Conservation (phyloP, 30 jellyfish, hydroid and myxozoan species). For the Cassiopea xamachana region DNA sequence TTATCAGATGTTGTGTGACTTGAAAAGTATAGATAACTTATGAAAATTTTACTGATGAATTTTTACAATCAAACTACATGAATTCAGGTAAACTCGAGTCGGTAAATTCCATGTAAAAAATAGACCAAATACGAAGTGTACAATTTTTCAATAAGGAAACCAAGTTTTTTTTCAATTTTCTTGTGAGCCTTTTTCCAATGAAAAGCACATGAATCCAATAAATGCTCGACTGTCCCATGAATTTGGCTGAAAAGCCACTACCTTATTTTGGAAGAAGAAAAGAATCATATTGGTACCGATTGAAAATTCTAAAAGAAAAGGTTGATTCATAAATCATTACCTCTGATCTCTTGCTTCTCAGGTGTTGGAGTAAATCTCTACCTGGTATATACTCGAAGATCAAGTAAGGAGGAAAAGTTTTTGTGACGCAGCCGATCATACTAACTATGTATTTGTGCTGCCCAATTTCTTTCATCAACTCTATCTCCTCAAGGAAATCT, state of each 20-base stretch:
- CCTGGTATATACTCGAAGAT: conserved; percentile 90
- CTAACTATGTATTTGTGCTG: conserved; percentile 90
- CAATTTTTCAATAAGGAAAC: not conserved
- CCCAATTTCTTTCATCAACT: conserved; percentile 93
- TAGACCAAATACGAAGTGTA: too few relatives aligned
- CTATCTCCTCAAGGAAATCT: conserved; percentile 88
- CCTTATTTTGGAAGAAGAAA: not conserved
- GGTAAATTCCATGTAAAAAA: too few relatives aligned
- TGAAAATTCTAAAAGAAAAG: too few relatives aligned
- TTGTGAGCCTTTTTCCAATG: not conserved
- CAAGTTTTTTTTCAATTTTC: not conserved
- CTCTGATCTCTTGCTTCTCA: conserved; percentile 86
- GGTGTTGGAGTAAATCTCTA: conserved; percentile 89
- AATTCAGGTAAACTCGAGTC: too few relatives aligned
- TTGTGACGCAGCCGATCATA: conserved; percentile 92
- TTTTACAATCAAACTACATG: too few relatives aligned
- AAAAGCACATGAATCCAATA: not conserved
- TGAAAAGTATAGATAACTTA: too few relatives aligned
- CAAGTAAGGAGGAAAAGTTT: conserved; percentile 72
- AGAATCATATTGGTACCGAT: too few relatives aligned
- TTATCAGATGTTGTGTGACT: too few relatives aligned
- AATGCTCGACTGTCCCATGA: too few relatives aligned
- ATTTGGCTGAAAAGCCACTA: not conserved
- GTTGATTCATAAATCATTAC: conserved; percentile 4
- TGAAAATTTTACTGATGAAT: too few relatives aligned